Conservation (phyloP, 2,113 vertebrate genomes). For the Urocitellus parryii region DNA sequence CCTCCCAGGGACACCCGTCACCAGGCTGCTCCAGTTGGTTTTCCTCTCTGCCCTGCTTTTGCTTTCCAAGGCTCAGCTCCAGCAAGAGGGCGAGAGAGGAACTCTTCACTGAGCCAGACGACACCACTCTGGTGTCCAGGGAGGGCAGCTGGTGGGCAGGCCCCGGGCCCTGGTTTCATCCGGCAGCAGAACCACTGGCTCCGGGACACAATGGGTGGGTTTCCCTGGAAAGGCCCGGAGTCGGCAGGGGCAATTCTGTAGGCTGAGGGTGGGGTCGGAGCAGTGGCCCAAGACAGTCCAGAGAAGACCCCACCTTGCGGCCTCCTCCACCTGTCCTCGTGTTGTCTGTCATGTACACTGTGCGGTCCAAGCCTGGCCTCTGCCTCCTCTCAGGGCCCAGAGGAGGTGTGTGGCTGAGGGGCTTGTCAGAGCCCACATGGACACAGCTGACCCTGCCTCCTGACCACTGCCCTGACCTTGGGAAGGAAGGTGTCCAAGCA, state of each 20-base stretch:
- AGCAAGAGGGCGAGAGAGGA: no score
- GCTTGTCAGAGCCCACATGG: neutral
- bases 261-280: neutral
- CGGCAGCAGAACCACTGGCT: neutral
- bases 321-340: neutral
- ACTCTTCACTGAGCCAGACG: no score
- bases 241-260: neutral
- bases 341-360: no score
- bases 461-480: neutral
- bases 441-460: neutral
- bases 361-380: neutral
- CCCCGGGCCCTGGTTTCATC: neutral
- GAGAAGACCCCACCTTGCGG: no score
- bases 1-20: neutral
- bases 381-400: accelerated
- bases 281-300: accelerated
- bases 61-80: neutral
- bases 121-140: accelerated
- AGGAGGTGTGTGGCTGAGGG: neutral
- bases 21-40: neutral
- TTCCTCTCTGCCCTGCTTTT: neutral
- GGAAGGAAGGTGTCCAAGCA: neutral
- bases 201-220: accelerated
- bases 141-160: neutral
- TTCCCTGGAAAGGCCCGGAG: neutral